Evolutionary conservation across 2,888 invertebrate genomes (phyloP).

Genomic region (Macrosoma leucophasiata): DNA sequence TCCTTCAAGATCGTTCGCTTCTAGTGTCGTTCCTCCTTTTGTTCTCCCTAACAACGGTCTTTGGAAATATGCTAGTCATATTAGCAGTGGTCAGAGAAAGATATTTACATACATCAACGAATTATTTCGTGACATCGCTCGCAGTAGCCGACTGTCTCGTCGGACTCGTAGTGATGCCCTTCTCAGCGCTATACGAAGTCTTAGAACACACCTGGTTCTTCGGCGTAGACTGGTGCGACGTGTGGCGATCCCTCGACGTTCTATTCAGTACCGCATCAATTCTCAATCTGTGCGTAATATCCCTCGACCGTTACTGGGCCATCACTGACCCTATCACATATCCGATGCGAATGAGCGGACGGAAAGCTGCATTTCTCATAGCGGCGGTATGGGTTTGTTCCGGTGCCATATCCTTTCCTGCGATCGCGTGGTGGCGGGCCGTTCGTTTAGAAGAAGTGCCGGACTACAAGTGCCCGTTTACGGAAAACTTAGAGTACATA

Average conservation of each 20-base stretch:
- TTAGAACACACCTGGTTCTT: constrained; percentile 95
- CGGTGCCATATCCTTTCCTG: constrained; percentile 97
- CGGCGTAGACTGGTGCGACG: constrained; percentile 96
- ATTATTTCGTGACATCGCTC: constrained; percentile 97
- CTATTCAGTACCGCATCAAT: constrained; percentile 98
- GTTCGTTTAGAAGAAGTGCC: constrained; percentile 88
- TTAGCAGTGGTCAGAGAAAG: constrained; percentile 94
- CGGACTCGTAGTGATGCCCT: constrained; percentile 98
- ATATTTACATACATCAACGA: constrained; percentile 97
- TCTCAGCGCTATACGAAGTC: constrained; percentile 93
- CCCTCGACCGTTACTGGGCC: constrained; percentile 98
- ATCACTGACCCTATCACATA: constrained; percentile 99
- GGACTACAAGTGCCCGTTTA: constrained; percentile 93
- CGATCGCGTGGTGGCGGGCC: constrained; percentile 97
- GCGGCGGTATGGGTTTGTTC: constrained; percentile 98
- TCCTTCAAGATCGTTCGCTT: constrained; percentile 80
- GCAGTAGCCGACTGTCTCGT: constrained; percentile 98
- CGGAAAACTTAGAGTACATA: constrained; percentile 96
- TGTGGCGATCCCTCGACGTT: constrained; percentile 98
- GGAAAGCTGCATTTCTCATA: constrained; percentile 90
- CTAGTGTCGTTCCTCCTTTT: constrained; percentile 88
- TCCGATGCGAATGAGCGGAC: constrained; percentile 94
- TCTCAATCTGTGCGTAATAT: constrained; percentile 97
- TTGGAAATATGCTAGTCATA: constrained; percentile 96
- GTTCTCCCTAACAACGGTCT: constrained; percentile 94